These are phyloP conservation scores for Hemitrygon akajei DNA, from an alignment of 2,797 vertebrate species.

Conservation along the genomic window DNA sequence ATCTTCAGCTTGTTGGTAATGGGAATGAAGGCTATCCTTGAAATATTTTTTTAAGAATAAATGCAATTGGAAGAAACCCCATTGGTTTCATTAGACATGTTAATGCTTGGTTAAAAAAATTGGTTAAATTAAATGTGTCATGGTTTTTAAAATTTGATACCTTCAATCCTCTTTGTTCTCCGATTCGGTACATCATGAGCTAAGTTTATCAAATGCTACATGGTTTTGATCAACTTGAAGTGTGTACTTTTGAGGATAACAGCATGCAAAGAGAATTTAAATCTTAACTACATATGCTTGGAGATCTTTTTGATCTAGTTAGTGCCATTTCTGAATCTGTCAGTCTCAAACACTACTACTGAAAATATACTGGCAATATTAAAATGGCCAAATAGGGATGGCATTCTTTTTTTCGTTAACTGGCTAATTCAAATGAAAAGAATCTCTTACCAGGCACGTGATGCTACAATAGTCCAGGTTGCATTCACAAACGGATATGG, in stretches of 20 bases:
- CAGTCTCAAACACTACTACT: conserved; percentile 14
- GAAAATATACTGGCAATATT: conserved; percentile 31
- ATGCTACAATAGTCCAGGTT: not conserved
- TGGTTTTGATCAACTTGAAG: conserved; percentile 27
- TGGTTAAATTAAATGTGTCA: conserved; percentile 2
- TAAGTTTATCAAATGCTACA: conserved; percentile 15
- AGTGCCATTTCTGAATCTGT: conserved; percentile 32
- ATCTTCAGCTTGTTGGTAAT: conserved; percentile 55
- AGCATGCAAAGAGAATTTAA: conserved; percentile 35
- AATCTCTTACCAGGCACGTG: conserved; percentile 10
- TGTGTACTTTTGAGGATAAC: conserved; percentile 30
- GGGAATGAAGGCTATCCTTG: conserved; percentile 48
- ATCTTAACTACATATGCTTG: conserved; percentile 19
- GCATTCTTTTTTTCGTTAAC: conserved; percentile 5
- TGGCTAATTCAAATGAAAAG: not conserved
- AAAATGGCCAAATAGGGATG: conserved; percentile 36
- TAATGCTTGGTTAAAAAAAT: conserved; percentile 40
- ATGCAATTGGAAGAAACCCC: conserved; percentile 47
- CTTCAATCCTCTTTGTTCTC: conserved; percentile 25
- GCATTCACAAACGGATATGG: conserved; percentile 31
- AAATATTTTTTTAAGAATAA: conserved; percentile 53
- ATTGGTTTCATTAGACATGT: conserved; percentile 45
- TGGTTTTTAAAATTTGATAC: conserved; percentile 17
- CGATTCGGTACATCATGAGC: not conserved
- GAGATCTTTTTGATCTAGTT: conserved; percentile 25